Conservation (phyloP, 2,113 vertebrate genomes). For the Rhinoptilus africanus region DNA sequence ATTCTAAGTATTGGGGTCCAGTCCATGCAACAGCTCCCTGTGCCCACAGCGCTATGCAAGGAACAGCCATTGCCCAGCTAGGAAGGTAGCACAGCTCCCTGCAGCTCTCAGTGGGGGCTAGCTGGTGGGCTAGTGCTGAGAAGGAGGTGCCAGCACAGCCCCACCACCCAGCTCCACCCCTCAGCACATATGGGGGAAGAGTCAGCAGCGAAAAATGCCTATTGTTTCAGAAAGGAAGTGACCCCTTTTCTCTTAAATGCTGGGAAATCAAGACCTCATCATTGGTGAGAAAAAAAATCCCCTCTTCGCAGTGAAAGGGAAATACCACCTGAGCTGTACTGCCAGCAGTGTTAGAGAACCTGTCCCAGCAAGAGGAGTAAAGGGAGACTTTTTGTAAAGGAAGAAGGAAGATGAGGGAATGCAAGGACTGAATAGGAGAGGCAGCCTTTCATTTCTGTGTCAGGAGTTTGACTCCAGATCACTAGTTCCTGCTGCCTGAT, state of each 20-base stretch:
- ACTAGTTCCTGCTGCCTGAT: not conserved
- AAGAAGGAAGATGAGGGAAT: conserved; percentile 26
- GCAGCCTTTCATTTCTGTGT: not conserved
- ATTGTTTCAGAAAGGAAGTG: conserved; percentile 73
- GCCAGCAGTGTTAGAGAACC: not conserved
- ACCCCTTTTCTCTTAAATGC: conserved; percentile 48
- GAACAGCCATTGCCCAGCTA: not conserved
- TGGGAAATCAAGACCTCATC: conserved; percentile 45
- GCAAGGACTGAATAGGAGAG: not conserved
- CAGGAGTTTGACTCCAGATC: not conserved
- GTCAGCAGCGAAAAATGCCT: conserved; percentile 45
- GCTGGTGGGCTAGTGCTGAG: not conserved
- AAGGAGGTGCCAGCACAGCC: not conserved
- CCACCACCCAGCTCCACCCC: not conserved
- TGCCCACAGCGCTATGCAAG: not conserved
- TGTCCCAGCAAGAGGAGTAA: not conserved
- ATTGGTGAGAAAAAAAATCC: not conserved
- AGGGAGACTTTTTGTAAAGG: not conserved
- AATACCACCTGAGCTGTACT: conserved; percentile 27
- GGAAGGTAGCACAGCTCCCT: not conserved
- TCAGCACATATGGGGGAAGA: not conserved
- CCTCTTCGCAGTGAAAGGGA: not conserved
- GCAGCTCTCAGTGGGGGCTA: rapidly evolving
- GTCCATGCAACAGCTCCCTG: rapidly evolving
- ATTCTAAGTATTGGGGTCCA: not conserved